phyloP scores from a whole-genome alignment of 2,113 vertebrate genomes.

The Lontra canadensis region DNA sequence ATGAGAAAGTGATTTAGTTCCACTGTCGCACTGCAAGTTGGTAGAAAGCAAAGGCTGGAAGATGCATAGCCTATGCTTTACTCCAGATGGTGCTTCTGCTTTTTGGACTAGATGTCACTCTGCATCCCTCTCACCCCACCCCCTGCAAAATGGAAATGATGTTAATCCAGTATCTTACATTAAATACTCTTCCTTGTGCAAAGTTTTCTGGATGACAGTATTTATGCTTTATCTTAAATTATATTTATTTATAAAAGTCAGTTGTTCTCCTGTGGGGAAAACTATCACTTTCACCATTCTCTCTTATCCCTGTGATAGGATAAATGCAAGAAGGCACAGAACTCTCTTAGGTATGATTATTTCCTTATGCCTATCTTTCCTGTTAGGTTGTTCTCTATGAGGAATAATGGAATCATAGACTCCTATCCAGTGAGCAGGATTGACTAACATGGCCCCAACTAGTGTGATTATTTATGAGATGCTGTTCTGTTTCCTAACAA shows the following conservation, averaged over 20 bases:
- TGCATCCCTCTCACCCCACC: fast-evolving
- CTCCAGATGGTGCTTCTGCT: background rate
- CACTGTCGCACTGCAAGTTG: background rate
- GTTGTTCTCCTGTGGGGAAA: background rate
- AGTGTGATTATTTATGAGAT: background rate
- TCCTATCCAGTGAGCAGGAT: background rate
- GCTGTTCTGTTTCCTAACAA: background rate
- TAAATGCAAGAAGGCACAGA: background rate
- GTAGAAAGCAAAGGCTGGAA: background rate
- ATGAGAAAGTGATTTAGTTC: background rate
- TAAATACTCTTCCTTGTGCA: background rate
- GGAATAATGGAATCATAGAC: background rate
- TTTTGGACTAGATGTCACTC: background rate
- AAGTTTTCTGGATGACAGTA: background rate
- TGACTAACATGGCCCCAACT: no score
- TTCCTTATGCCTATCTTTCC: background rate
- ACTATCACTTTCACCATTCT: background rate
- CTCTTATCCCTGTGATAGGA: background rate
- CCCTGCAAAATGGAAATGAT: background rate
- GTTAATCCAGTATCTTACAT: no score
- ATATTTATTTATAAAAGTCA: background rate
- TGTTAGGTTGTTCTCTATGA: background rate
- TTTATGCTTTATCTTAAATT: background rate
- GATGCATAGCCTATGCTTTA: fast-evolving
- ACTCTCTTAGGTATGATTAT: background rate